Conservation (phyloP, 2,888 invertebrate genomes). For the Polyommatus icarus region DNA sequence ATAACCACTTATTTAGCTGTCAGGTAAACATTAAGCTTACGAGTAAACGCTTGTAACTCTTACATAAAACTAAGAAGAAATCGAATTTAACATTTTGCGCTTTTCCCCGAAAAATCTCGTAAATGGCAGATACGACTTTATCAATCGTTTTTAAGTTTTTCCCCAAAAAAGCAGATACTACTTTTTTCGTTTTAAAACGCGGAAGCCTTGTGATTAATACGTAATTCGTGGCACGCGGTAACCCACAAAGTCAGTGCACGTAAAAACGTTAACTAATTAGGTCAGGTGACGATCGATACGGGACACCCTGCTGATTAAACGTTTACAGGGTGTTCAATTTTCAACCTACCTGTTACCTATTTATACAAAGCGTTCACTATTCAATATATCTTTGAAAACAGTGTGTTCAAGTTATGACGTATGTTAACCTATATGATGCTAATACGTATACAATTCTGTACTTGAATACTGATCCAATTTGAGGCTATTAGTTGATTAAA, state of each 20-base stretch:
- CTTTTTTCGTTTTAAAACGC: background rate
- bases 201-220: background rate
- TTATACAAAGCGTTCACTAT: background rate
- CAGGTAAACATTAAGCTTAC: background rate
- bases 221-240: background rate
- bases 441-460: background rate
- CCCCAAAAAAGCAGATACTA: background rate
- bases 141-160: background rate
- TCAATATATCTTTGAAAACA: background rate
- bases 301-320: constrained; percentile 21
- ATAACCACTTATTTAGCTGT: background rate
- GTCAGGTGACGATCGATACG: constrained; percentile 28
- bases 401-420: background rate
- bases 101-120: background rate
- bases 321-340: background rate
- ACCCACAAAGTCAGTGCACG: constrained; percentile 25
- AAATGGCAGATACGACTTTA: background rate
- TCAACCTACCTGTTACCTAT: background rate
- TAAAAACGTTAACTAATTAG: constrained; percentile 25
- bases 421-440: background rate
- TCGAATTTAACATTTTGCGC: background rate
- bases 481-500: background rate
- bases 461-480: background rate
- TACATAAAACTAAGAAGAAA: background rate
- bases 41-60: background rate